Evolutionary conservation across 2,888 invertebrate genomes (phyloP).

Genomic region (Cyrtodaria siliqua): DNA sequence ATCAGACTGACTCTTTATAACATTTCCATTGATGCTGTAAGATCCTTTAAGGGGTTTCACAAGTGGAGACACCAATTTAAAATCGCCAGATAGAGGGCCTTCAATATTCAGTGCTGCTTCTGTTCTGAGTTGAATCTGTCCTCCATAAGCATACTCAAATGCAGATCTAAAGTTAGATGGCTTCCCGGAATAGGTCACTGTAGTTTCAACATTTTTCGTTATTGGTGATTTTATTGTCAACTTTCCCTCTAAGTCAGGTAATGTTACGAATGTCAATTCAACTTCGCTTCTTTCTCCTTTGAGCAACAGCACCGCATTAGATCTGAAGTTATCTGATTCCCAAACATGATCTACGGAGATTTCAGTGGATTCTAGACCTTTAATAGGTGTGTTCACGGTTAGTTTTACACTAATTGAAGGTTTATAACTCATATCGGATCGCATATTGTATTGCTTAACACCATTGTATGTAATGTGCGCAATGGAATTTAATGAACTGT

Average conservation of each 20-base stretch:
- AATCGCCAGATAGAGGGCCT: constrained; percentile 28
- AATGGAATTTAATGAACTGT: constrained; percentile 15
- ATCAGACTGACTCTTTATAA: background rate
- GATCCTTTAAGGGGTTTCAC: constrained; percentile 29
- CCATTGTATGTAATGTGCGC: constrained; percentile 23
- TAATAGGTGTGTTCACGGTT: constrained; percentile 50
- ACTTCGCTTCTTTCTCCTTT: constrained; percentile 36
- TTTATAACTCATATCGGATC: constrained; percentile 36
- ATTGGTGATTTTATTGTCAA: constrained; percentile 52
- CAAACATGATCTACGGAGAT: constrained; percentile 48
- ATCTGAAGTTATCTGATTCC: constrained; percentile 45
- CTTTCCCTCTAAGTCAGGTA: constrained; percentile 35
- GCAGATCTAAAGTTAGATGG: constrained; percentile 29
- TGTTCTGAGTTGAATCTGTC: constrained; percentile 12
- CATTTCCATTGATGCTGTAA: constrained; percentile 26
- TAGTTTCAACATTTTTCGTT: constrained; percentile 24
- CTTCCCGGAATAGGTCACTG: constrained; percentile 13
- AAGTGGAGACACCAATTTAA: constrained; percentile 36
- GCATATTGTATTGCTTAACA: constrained; percentile 28
- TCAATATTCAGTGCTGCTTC: constrained; percentile 25
- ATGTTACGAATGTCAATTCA: constrained; percentile 48
- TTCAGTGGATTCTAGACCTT: constrained; percentile 37
- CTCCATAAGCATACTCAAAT: constrained; percentile 23
- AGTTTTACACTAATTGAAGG: constrained; percentile 16
- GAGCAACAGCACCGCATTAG: constrained; percentile 40